phyloP scores from a whole-genome alignment of 2,888 invertebrate genomes.

The Merodon equestris region DNA sequence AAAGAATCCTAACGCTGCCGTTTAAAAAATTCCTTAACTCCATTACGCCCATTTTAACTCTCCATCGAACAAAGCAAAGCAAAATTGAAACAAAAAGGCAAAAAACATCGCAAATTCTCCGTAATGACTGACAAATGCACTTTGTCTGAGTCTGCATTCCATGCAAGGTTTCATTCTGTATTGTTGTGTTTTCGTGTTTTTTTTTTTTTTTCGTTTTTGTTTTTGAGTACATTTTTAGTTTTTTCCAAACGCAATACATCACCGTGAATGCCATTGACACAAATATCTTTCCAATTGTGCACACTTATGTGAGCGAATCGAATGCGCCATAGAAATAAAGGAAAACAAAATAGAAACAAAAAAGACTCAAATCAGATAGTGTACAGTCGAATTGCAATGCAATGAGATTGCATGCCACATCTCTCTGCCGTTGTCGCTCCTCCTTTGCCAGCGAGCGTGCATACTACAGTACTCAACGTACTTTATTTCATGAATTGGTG shows the following conservation, averaged over 20 bases:
- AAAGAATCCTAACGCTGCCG: constrained; percentile 24
- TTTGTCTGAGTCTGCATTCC: constrained; percentile 55
- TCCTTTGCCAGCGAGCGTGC: no score
- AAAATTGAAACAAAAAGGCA: neutral
- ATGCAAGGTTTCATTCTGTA: constrained; percentile 51
- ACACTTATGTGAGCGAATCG: constrained; percentile 54
- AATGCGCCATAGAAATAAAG: constrained; percentile 47
- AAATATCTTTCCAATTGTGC: constrained; percentile 67
- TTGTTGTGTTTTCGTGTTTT: constrained; percentile 7
- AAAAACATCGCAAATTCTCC: constrained; percentile 10
- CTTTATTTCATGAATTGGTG: no score
- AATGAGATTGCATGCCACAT: constrained; percentile 56
- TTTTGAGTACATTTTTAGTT: no score
- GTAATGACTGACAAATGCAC: constrained; percentile 57
- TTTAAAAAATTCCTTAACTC: constrained; percentile 51
- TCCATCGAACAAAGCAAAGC: constrained; percentile 1
- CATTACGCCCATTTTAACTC: constrained; percentile 35
- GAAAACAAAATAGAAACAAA: no score
- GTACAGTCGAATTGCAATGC: constrained; percentile 36
- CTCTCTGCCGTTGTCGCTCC: no score
- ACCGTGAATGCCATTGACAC: constrained; percentile 67
- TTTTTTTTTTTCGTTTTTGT: no score
- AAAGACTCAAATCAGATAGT: constrained; percentile 52
- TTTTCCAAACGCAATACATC: constrained; percentile 57
- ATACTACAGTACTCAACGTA: no score